A percentile compares a stretch with the other conserved stretches of the same genome.
phyloP scores from a whole-genome alignment of 2,888 invertebrate species.

The Yponomeuta plumbellus region DNA sequence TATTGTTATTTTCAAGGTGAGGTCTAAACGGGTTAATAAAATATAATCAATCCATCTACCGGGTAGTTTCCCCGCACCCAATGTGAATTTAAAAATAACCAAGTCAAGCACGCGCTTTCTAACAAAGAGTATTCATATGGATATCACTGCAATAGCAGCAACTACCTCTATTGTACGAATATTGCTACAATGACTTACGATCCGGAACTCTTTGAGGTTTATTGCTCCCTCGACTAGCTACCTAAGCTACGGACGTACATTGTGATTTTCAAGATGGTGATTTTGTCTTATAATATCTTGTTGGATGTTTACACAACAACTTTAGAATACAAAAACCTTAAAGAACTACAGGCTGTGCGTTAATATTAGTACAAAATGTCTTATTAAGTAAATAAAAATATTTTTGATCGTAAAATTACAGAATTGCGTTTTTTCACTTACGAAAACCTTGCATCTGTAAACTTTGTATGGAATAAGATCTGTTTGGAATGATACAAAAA shows the following conservation, averaged over 20 bases:
- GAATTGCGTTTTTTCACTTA: no score
- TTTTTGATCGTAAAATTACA: no score
- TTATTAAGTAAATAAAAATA: no score
- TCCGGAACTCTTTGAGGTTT: constrained; percentile 34
- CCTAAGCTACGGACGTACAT: not conserved
- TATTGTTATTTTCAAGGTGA: no score
- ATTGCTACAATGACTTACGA: constrained; percentile 32
- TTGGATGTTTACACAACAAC: not conserved
- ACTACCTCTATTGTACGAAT: not conserved
- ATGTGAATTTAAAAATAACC: not conserved
- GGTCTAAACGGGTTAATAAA: no score
- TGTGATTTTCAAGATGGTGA: not conserved
- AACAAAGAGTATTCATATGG: not conserved
- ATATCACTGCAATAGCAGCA: not conserved
- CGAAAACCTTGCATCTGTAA: no score
- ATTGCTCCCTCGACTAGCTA: constrained; percentile 40
- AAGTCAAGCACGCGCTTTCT: not conserved
- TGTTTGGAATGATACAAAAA: no score
- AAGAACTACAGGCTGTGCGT: no score
- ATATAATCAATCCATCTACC: not conserved
- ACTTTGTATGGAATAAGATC: no score
- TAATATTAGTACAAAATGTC: no score
- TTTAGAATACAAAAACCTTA: no score
- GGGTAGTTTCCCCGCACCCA: not conserved
- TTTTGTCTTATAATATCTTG: not conserved